Percentiles rank a stretch among this genome's conserved stretches.
phyloP scores from a whole-genome alignment of 2,888 invertebrate genomes.

The Clepsis dumicolana region DNA sequence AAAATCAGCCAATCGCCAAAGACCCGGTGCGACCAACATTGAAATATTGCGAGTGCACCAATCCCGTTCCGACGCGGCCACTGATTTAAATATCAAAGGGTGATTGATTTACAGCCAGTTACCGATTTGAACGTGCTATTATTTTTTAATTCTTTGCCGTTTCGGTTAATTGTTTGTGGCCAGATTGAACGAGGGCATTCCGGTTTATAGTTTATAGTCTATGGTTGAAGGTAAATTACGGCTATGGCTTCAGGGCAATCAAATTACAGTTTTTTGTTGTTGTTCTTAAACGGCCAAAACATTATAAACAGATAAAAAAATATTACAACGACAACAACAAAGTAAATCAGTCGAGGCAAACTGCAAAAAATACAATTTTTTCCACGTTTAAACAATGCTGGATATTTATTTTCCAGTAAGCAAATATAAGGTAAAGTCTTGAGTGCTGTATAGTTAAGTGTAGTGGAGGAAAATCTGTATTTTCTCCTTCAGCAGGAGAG shows the following conservation, averaged over 20 bases:
- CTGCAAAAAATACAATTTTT: no score
- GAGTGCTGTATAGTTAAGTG: not conserved
- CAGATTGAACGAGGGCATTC: constrained; percentile 7
- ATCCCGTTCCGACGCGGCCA: constrained; percentile 48
- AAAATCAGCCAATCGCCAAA: constrained; percentile 37
- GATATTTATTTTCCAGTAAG: not conserved
- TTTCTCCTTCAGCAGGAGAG: not conserved
- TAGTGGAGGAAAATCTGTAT: not conserved
- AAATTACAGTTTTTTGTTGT: not conserved
- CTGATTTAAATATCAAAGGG: constrained; percentile 57
- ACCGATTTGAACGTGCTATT: constrained; percentile 46
- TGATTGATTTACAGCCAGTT: constrained; percentile 60
- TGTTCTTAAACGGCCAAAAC: not conserved
- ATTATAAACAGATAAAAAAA: not conserved
- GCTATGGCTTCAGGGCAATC: not conserved
- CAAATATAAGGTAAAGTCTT: not conserved
- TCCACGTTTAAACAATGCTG: not conserved
- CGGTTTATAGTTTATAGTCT: constrained; percentile 18
- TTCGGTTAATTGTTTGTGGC: constrained; percentile 37
- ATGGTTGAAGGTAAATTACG: constrained; percentile 16
- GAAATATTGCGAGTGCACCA: constrained; percentile 61
- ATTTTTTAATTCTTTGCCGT: constrained; percentile 29
- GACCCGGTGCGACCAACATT: constrained; percentile 47
- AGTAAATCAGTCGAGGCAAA: no score
- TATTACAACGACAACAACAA: not conserved